A percentile compares a stretch with the other conserved stretches of the same genome.
phyloP scores from a whole-genome alignment of 2,888 invertebrate species.

The Ceraclea dissimilis region DNA sequence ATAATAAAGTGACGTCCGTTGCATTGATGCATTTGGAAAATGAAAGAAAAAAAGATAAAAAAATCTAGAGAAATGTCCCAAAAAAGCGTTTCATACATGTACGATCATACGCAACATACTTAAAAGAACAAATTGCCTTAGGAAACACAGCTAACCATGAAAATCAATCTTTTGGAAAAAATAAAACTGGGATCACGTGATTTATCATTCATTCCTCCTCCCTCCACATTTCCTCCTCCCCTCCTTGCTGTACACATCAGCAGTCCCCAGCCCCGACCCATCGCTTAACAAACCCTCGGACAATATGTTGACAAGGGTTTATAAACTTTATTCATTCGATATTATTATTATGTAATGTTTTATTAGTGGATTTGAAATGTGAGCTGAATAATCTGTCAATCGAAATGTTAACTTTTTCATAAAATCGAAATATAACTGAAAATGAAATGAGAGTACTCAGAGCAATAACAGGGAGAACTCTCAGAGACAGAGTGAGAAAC shows the following conservation, averaged over 20 bases:
- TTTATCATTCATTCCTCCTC: conserved; percentile 19
- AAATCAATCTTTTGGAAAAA: conserved; percentile 26
- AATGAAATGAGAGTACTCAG: no score
- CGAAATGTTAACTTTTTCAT: no score
- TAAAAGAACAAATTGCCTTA: conserved; percentile 20
- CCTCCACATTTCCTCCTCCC: not conserved
- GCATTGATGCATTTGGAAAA: conserved; percentile 23
- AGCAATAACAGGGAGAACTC: no score
- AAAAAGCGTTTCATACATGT: not conserved
- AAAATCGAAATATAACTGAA: no score
- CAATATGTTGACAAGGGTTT: conserved; percentile 25
- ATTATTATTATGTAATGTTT: not conserved
- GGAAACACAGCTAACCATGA: conserved; percentile 25
- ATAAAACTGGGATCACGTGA: conserved; percentile 24
- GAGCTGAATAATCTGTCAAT: no score
- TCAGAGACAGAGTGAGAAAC: no score
- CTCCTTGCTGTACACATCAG: no score
- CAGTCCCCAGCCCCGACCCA: not conserved
- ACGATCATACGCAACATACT: conserved; percentile 13
- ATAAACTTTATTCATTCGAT: conserved; percentile 22
- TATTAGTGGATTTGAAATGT: no score
- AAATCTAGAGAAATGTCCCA: not conserved
- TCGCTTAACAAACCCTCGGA: conserved; percentile 2
- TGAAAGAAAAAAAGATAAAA: conserved; percentile 22
- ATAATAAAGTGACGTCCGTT: not conserved